These are phyloP conservation scores for Orientallactaga bullata DNA, from an alignment of 2,113 vertebrate species.

Conservation along the genomic window DNA sequence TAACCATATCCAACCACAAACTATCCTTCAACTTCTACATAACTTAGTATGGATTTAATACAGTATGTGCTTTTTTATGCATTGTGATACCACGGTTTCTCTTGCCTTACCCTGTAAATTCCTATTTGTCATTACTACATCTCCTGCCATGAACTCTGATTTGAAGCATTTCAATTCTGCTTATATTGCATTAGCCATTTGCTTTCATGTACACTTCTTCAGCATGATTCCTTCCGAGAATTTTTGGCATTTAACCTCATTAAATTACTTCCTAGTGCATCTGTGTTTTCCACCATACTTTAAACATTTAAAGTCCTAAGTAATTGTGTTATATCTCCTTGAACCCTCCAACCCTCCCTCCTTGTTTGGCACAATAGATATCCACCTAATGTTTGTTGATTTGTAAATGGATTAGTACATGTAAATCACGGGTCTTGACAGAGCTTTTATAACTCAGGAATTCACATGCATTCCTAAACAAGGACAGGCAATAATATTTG, in stretches of 20 bases:
- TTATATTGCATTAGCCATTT: background rate
- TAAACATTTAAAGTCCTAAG: background rate
- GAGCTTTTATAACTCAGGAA: background rate
- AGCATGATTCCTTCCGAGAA: background rate
- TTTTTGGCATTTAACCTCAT: background rate
- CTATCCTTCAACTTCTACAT: background rate
- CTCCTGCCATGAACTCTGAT: background rate
- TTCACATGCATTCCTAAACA: background rate
- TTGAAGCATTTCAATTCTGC: background rate
- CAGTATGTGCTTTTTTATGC: rapidly evolving
- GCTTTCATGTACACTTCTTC: background rate
- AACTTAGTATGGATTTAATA: background rate
- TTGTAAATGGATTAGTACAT: rapidly evolving
- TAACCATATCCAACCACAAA: background rate
- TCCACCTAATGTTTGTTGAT: background rate
- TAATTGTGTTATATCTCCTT: background rate
- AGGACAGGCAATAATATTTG: background rate
- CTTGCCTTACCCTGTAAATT: background rate
- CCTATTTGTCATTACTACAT: background rate
- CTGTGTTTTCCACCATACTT: background rate
- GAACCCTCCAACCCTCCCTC: background rate
- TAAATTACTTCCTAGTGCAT: background rate
- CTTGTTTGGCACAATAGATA: background rate
- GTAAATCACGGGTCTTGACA: background rate
- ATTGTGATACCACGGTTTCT: background rate